Percentiles rank a stretch among this genome's conserved stretches.
Evolutionary conservation across 2,888 invertebrate species (phyloP).

Genomic region (Chloromyia formosa): DNA sequence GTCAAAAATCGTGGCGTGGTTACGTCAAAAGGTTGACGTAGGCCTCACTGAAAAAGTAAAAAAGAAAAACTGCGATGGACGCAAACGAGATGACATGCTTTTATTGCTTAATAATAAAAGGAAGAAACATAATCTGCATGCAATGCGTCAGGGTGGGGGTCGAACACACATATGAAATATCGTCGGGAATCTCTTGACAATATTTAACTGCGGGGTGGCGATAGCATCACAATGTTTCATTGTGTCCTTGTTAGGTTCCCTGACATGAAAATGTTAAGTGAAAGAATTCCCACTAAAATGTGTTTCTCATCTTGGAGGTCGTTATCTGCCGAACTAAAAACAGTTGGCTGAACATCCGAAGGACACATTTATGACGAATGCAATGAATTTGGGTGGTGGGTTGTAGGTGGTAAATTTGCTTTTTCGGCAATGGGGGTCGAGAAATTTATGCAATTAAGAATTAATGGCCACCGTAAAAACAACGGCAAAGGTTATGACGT

Average conservation of each 20-base stretch:
- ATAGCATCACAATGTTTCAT: not conserved
- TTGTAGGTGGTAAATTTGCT: too few relatives aligned
- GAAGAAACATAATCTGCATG: conserved; percentile 39
- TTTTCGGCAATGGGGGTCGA: not conserved
- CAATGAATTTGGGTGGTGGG: not conserved
- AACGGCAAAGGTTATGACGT: conserved; percentile 16
- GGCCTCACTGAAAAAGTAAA: conserved; percentile 31
- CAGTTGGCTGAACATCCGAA: not conserved
- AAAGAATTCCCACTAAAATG: not conserved
- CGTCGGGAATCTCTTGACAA: not conserved
- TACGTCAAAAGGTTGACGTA: conserved; percentile 13
- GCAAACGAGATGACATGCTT: conserved; percentile 29
- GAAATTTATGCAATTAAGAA: conserved; percentile 42
- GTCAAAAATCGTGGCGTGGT: not conserved
- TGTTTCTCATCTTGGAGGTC: not conserved
- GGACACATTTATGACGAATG: conserved; percentile 7
- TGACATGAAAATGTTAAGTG: too few relatives aligned
- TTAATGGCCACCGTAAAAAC: conserved; percentile 40
- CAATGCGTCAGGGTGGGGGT: not conserved
- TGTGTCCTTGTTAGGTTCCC: too few relatives aligned
- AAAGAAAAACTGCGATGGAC: not conserved
- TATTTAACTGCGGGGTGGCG: conserved; percentile 12
- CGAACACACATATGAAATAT: not conserved
- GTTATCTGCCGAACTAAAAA: conserved; percentile 24
- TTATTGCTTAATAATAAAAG: conserved; percentile 44